A percentile compares a stretch with the other conserved stretches of the same genome.
Conservation (phyloP, 2,888 invertebrate species). For the Physocephala rufipes region DNA sequence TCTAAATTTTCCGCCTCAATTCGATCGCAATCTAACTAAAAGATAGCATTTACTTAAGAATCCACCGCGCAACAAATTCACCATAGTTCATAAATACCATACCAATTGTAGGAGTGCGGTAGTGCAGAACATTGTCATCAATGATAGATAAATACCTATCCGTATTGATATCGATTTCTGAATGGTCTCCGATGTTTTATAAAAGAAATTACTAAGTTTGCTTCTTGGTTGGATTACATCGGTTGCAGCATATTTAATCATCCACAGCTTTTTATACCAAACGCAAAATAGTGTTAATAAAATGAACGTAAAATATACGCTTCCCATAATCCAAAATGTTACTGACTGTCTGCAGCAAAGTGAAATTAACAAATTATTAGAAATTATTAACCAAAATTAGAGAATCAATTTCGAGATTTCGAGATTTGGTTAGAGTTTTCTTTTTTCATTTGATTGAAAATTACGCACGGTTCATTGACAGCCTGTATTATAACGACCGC, state of each 20-base stretch:
- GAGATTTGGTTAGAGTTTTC: not conserved
- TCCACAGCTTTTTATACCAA: conserved; percentile 82
- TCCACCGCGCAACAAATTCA: not conserved
- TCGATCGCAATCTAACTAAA: conserved; percentile 51
- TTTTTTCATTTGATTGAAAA: not conserved
- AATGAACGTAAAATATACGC: conserved; percentile 66
- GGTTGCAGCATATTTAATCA: conserved; percentile 60
- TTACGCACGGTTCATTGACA: conserved; percentile 66
- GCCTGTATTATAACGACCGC: conserved; percentile 72
- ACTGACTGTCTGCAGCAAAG: conserved; percentile 52
- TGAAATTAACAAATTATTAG: not conserved
- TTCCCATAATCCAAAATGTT: conserved; percentile 67
- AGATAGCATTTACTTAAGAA: conserved; percentile 27
- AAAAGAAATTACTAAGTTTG: conserved; percentile 69
- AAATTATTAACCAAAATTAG: not conserved
- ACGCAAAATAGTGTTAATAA: conserved; percentile 74
- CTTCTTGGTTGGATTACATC: conserved; percentile 66
- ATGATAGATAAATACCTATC: conserved; percentile 73
- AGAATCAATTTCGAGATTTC: not conserved
- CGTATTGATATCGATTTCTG: conserved; percentile 73
- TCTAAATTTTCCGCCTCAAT: conserved; percentile 34
- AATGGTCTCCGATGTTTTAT: conserved; percentile 71
- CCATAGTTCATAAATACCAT: conserved; percentile 32
- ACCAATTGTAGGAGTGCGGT: conserved; percentile 75
- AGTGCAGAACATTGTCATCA: conserved; percentile 72